Base-by-base conservation (phyloP, 2,888 invertebrate species). In the Trachelus troglodyta region DNA sequence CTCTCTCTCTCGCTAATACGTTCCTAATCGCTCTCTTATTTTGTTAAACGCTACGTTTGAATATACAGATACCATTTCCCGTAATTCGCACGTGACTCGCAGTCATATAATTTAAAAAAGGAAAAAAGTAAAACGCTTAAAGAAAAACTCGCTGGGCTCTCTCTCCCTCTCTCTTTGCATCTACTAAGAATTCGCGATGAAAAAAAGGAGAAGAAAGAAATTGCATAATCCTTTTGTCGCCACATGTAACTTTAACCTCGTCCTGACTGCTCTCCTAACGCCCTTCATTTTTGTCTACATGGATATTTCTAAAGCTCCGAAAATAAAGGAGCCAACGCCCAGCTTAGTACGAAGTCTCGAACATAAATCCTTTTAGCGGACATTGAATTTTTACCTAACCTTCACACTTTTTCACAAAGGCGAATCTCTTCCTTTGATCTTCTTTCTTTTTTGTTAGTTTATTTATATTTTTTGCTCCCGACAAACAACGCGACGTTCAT, bases 1-100 rank as follows among this genome's bases (percentile, higher is more conserved):
- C 77, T 76, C 56, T 81, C 77, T 73, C 37, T 31, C 79, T 69
- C 9, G 35, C 30, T 69, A 73, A 74, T 69, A 76, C 74, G 31
- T 56, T 73, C 73, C 74, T 79, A 35, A 33, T 79, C 74, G 15
- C 56, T 31, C 69, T 75, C 37, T 34, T 33, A 56, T 69, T 74
- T 34, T 35, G 23, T 75, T 40, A 56, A 56, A 71, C 71, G 34
- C 71, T 34, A 71, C 31, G 33, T 71, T 71, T 34, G 71, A 71
- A 71, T 71, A 71, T 71, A 71, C 31, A 71, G 23, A 31, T 71
- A 71, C 71, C 71, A 23, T 34, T 71, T 71, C 34, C 34, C 71
- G 71, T 34, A 71, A 23, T 23, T 71, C 71, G 71, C 71, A 31
- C 33, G 31, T 71, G 31, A 71, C 56, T 56, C 56, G 56, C 56